Evolutionary conservation across 1,140 invertebrate genomes (phyloP).

Genomic region (Panagrolaimus sp.): DNA sequence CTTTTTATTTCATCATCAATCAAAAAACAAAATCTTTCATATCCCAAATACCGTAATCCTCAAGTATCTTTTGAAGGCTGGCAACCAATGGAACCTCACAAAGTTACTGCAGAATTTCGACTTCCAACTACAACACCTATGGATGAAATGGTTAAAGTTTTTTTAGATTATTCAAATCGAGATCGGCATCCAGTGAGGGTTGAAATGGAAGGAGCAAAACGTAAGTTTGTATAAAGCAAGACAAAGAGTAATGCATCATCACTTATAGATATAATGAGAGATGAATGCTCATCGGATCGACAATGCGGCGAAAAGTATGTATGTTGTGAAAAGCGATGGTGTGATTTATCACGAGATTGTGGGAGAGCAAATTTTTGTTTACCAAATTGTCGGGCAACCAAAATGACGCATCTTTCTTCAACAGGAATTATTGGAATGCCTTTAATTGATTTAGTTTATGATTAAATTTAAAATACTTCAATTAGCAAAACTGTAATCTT

Average conservation of each 20-base stretch:
- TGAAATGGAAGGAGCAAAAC: conserved; percentile 13
- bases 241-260: not conserved
- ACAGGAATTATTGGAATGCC: not conserved
- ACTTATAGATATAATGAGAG: conserved; percentile 16
- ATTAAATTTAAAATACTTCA: not conserved
- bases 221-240: not conserved
- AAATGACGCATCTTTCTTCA: conserved; percentile 9
- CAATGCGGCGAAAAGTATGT: conserved; percentile 19
- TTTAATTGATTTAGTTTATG: conserved; percentile 12
- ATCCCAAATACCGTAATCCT: not conserved
- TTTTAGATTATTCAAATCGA: conserved; percentile 23
- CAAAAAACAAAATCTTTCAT: no score
- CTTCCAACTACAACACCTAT: not conserved
- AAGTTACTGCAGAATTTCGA: not conserved
- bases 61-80: not conserved
- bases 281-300: conserved; percentile 20
- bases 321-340: conserved; percentile 28
- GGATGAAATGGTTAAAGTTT: not conserved
- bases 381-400: conserved; percentile 3
- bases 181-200: conserved; percentile 17
- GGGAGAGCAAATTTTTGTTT: conserved; percentile 13
- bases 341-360: conserved; percentile 20
- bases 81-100: not conserved
- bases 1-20: no score
- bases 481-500: no score